Evolutionary conservation across 1,140 invertebrate species (phyloP).

Genomic region (Mya arenaria): DNA sequence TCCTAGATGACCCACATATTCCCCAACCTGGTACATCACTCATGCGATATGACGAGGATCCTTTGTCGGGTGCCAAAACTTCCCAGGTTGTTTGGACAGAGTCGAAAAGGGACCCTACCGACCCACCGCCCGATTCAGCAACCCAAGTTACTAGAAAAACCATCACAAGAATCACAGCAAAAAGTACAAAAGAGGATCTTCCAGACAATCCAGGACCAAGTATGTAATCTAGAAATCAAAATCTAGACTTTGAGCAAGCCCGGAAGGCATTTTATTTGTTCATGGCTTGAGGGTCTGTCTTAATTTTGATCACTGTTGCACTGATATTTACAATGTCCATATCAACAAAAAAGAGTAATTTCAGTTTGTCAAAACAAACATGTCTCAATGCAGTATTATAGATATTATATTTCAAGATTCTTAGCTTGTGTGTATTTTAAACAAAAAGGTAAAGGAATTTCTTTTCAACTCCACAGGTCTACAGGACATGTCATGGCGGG

Average conservation of each 20-base stretch:
- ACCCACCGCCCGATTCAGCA: constrained; percentile 40
- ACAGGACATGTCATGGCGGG: constrained; percentile 47
- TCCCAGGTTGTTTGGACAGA: constrained; percentile 54
- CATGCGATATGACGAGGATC: constrained; percentile 50
- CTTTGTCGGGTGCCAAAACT: constrained; percentile 39
- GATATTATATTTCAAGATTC: too few relatives aligned
- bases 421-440: too few relatives aligned
- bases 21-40: constrained; percentile 46
- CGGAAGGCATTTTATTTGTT: too few relatives aligned
- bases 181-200: constrained; percentile 43
- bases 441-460: too few relatives aligned
- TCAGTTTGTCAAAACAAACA: too few relatives aligned
- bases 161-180: constrained; percentile 49
- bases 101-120: constrained; percentile 37
- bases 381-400: too few relatives aligned
- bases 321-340: too few relatives aligned
- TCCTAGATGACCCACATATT: constrained; percentile 47
- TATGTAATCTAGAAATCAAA: too few relatives aligned
- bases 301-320: too few relatives aligned
- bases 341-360: too few relatives aligned
- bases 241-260: too few relatives aligned
- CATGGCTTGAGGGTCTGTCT: too few relatives aligned
- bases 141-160: constrained; percentile 50
- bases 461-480: constrained; percentile 29
- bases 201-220: constrained; percentile 51